Conservation (phyloP, 1,140 invertebrate species). For the Ceratina calcarata region DNA sequence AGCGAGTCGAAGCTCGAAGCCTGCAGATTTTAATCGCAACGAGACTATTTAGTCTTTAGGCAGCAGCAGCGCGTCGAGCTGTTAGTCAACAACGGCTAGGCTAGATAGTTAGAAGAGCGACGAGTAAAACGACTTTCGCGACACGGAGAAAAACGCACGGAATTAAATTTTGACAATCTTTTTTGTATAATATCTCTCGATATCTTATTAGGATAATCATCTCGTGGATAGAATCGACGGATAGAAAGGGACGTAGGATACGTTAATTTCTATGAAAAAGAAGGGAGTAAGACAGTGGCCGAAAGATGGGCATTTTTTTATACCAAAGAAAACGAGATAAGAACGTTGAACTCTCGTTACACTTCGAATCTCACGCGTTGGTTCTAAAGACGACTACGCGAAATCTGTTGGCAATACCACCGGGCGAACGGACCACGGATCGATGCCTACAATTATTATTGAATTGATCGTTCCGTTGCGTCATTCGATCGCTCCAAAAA, state of each 20-base stretch:
- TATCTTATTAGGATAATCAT: slow-evolving; percentile 60
- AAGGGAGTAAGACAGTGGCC: background rate
- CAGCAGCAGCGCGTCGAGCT: background rate
- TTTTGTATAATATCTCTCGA: slow-evolving; percentile 75
- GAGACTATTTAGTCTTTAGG: background rate
- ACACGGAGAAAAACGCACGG: no score
- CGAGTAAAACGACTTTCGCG: background rate
- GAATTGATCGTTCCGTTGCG: slow-evolving; percentile 35
- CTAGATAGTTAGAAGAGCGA: no score
- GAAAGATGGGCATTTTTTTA: slow-evolving; percentile 34
- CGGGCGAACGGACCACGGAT: background rate
- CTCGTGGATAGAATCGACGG: background rate
- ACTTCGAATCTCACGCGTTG: background rate
- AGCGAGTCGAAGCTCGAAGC: no score
- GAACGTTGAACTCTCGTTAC: background rate
- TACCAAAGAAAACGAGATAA: background rate
- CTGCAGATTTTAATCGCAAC: background rate
- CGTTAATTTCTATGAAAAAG: slow-evolving; percentile 4
- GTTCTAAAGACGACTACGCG: background rate
- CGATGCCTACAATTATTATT: slow-evolving; percentile 23
- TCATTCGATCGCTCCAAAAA: background rate
- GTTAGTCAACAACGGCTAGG: background rate
- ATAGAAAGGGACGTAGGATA: background rate
- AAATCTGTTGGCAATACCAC: background rate
- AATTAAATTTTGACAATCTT: slow-evolving; percentile 76